A percentile compares a stretch with the other conserved stretches of the same genome.
These are phyloP conservation scores for Entomobrya proxima DNA, from an alignment of 2,888 invertebrate species.

Conservation along the genomic window DNA sequence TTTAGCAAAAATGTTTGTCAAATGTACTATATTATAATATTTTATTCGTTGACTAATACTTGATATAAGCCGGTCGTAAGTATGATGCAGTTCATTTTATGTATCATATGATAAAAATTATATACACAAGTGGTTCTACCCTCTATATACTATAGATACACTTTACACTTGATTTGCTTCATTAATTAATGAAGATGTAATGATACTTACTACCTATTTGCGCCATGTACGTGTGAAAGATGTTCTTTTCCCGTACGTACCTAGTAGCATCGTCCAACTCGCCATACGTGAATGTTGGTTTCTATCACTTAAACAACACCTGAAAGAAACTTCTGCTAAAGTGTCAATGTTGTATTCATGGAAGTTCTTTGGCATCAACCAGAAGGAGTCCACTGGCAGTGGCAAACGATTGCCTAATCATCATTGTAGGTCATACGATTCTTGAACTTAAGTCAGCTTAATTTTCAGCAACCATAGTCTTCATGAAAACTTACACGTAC, in stretches of 20 bases:
- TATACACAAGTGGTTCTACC: too few relatives aligned
- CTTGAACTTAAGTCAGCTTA: constrained; percentile 8
- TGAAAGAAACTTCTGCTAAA: not conserved
- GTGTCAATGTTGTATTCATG: constrained; percentile 1
- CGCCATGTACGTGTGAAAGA: not conserved
- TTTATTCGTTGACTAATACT: too few relatives aligned
- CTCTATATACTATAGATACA: too few relatives aligned
- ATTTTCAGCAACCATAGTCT: constrained; percentile 32
- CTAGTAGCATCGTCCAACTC: not conserved
- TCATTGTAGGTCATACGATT: constrained; percentile 42
- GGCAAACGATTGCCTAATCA: constrained; percentile 33
- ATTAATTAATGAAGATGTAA: not conserved
- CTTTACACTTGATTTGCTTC: not conserved
- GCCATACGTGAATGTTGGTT: not conserved
- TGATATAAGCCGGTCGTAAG: too few relatives aligned
- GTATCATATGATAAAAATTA: too few relatives aligned
- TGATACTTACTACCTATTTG: not conserved
- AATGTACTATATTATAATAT: too few relatives aligned
- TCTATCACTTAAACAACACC: not conserved
- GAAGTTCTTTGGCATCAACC: constrained; percentile 15
- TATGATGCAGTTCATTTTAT: too few relatives aligned
- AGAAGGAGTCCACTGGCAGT: not conserved
- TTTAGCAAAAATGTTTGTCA: too few relatives aligned
- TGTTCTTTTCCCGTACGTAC: not conserved
- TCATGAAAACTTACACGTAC: constrained; percentile 24